These are phyloP conservation scores for Luffia ferchaultella DNA, from an alignment of 2,888 invertebrate genomes.

Conservation along the genomic window DNA sequence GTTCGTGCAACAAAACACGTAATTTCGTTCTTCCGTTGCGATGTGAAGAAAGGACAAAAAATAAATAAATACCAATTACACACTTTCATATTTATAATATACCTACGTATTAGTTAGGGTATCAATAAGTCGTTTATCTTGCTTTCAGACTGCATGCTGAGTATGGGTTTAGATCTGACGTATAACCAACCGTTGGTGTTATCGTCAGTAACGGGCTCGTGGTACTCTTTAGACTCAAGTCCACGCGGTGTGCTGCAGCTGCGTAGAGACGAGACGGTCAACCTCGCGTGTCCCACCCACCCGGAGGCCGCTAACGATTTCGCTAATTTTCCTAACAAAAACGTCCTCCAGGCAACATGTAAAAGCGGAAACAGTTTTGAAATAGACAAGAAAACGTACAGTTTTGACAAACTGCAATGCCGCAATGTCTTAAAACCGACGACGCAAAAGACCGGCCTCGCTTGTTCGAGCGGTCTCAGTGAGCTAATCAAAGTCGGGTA, in stretches of 20 bases:
- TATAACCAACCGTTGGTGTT: slow-evolving; percentile 14
- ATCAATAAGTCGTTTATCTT: not conserved
- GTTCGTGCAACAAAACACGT: too few relatives aligned
- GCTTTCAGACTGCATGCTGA: slow-evolving; percentile 14
- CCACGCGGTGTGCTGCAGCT: slow-evolving; percentile 12
- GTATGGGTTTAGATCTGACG: slow-evolving; percentile 13
- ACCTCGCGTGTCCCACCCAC: slow-evolving; percentile 11
- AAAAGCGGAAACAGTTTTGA: slow-evolving; percentile 15
- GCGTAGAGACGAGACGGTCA: slow-evolving; percentile 12
- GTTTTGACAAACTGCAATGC: slow-evolving; percentile 14
- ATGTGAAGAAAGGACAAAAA: too few relatives aligned
- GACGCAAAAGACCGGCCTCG: slow-evolving; percentile 10
- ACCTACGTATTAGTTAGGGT: too few relatives aligned
- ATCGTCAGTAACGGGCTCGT: slow-evolving; percentile 8
- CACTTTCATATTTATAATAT: too few relatives aligned
- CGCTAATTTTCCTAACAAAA: slow-evolving; percentile 8
- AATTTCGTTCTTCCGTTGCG: too few relatives aligned
- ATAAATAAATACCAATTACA: too few relatives aligned
- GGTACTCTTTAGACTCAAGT: slow-evolving; percentile 11
- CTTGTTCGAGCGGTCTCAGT: slow-evolving; percentile 13
- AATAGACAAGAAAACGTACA: slow-evolving; percentile 12
- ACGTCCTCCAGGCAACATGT: slow-evolving; percentile 14
- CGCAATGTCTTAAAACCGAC: slow-evolving; percentile 7
- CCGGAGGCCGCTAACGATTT: slow-evolving; percentile 11
- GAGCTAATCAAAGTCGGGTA: slow-evolving; percentile 17